Evolutionary conservation across 2,888 invertebrate genomes (phyloP).

Genomic region (Laspeyria flexula): DNA sequence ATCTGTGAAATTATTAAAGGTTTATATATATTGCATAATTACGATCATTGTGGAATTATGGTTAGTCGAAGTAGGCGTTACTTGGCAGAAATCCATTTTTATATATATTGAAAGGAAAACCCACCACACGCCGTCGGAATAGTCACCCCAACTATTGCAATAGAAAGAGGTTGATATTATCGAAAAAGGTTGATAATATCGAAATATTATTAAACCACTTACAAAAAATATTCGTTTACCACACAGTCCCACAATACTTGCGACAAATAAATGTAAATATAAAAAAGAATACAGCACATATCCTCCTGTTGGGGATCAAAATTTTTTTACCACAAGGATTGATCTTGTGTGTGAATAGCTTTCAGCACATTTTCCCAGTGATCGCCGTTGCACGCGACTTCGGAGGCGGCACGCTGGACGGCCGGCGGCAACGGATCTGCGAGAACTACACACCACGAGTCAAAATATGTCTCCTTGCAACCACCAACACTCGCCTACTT

Average conservation of each 20-base stretch:
- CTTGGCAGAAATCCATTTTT: too few relatives aligned
- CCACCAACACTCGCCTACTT: slow-evolving; percentile 14
- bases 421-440: slow-evolving; percentile 80
- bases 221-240: too few relatives aligned
- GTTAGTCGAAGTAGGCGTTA: too few relatives aligned
- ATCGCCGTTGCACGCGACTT: slow-evolving; percentile 88
- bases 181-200: too few relatives aligned
- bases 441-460: slow-evolving; percentile 85
- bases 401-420: slow-evolving; percentile 84
- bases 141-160: too few relatives aligned
- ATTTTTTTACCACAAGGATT: slow-evolving; percentile 85
- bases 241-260: slow-evolving; percentile 37
- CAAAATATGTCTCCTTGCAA: slow-evolving; percentile 68
- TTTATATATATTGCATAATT: too few relatives aligned
- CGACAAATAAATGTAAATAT: slow-evolving; percentile 52
- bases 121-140: too few relatives aligned
- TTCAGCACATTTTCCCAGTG: slow-evolving; percentile 89
- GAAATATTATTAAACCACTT: too few relatives aligned
- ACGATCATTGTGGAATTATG: too few relatives aligned
- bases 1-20: too few relatives aligned
- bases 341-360: slow-evolving; percentile 83
- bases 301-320: slow-evolving; percentile 72
- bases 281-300: slow-evolving; percentile 80
- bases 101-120: too few relatives aligned
- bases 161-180: too few relatives aligned